Conservation (phyloP, 2,113 vertebrate species). For the Eubucco bourcierii region DNA sequence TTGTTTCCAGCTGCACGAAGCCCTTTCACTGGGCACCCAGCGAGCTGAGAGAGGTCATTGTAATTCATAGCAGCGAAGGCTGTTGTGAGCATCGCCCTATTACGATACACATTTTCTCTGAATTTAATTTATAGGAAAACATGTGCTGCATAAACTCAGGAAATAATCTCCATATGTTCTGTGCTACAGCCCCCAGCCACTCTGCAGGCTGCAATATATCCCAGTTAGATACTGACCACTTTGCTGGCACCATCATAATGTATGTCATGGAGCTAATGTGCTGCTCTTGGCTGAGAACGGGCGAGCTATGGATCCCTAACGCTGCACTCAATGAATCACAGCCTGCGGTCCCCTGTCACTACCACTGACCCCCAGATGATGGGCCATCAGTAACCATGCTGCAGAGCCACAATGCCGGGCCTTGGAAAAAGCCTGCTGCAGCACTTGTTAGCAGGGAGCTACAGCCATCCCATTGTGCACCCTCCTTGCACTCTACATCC, state of each 20-base stretch:
- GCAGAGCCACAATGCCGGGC: not conserved
- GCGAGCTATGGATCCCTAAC: not conserved
- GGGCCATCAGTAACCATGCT: not conserved
- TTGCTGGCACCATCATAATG: not conserved
- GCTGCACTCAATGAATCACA: not conserved
- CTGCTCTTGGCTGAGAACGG: not conserved
- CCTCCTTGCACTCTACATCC: fast-evolving
- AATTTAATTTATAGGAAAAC: conserved; percentile 68
- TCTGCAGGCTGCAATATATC: not conserved
- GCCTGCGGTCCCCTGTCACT: not conserved
- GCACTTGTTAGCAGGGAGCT: not conserved
- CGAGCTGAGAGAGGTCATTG: not conserved
- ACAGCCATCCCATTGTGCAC: fast-evolving
- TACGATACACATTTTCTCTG: conserved; percentile 58
- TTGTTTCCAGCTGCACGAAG: conserved; percentile 25
- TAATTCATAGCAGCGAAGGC: conserved; percentile 42
- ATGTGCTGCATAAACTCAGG: conserved; percentile 48
- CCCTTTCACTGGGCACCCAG: not conserved
- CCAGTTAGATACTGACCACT: conserved; percentile 2
- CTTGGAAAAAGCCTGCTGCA: fast-evolving
- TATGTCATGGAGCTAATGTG: not conserved
- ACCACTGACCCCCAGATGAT: not conserved
- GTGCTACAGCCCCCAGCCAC: conserved; percentile 11
- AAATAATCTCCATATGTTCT: conserved; percentile 60
- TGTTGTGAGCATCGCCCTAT: conserved; percentile 47